Conservation (phyloP, 2,888 invertebrate genomes). For the Lasioglossum pauxillum region DNA sequence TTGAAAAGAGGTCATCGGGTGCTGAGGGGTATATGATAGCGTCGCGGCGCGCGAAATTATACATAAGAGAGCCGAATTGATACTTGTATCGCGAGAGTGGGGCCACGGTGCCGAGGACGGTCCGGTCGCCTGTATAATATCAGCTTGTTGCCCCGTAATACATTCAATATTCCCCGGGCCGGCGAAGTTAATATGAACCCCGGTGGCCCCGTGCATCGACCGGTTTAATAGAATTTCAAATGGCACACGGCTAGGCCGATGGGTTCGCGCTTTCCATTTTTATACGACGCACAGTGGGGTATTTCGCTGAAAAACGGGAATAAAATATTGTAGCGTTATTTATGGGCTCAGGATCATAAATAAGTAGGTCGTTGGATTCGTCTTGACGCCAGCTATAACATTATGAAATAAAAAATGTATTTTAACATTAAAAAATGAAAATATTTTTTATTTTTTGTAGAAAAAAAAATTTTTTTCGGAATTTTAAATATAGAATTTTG, state of each 20-base stretch:
- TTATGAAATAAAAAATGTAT: no score
- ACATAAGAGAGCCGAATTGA: slow-evolving; percentile 1
- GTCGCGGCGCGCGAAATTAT: not conserved
- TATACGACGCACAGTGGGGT: not conserved
- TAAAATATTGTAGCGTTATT: no score
- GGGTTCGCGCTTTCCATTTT: slow-evolving; percentile 20
- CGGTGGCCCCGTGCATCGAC: slow-evolving; percentile 21
- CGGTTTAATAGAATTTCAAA: slow-evolving; percentile 49
- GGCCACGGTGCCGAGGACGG: not conserved
- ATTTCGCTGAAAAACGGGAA: no score
- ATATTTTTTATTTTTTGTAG: no score
- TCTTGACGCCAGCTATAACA: no score
- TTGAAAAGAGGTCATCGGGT: not conserved
- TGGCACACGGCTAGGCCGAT: not conserved
- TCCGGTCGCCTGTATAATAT: slow-evolving; percentile 37
- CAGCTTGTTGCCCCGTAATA: slow-evolving; percentile 28
- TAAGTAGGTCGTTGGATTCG: no score
- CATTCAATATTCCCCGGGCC: slow-evolving; percentile 42
- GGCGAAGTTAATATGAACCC: slow-evolving; percentile 43
- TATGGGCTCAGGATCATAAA: no score
- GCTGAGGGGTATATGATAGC: not conserved
- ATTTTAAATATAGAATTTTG: no score
- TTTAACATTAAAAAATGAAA: no score
- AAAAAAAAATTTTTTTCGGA: no score
- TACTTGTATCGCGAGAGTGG: not conserved